Evolutionary conservation across 2,797 vertebrate species (phyloP), one percentile per base, ranked within the genome.

Genomic region (Eleutherodactylus coqui): DNA sequence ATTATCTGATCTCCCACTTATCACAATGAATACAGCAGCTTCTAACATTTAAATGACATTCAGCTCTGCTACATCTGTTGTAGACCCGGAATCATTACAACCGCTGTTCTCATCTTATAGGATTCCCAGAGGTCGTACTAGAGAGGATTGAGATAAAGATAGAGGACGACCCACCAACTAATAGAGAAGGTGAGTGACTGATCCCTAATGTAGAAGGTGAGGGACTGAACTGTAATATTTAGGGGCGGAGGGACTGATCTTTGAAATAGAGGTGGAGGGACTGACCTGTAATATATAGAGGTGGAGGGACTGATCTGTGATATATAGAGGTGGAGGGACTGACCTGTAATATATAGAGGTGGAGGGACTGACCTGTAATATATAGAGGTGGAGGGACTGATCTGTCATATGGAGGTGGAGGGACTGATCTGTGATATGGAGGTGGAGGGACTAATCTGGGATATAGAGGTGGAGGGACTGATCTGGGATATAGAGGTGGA

Each of bases 71-170:
- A n/a, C n/a, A n/a, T 24, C 16, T 38, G 4, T 4, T 9, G 34
- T 6, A 58, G 53, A n/a, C 5, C 53, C 5, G 7, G 19, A 58
- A 7, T 58, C 53, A 3, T 34, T 2, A 34, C 29, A 29, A 13
- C 64, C 1, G 2, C n/a, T 49, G n/a, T 49, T 47, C 27, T 49
- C 7, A 75, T 58, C n/a, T 55, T 16, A 19, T 41, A 83, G 82
- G 82, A 43, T 60, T 83, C 17, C 82, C 82, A 10, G 82, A 73
- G 82, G 82, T 83, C 21, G 69, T 73, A 32, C n/a, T 83, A 16
- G 70, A 75, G 32, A 83, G 82, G 5, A 60, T 76, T 3, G 32
- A 84, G 72, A 5, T 84, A 4, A 84, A 84, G 51, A 75, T 76
- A 21, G 82, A 76, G 29, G 82, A 84, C 1, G 72, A 84, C 29